Base-by-base conservation (phyloP, 2,888 invertebrate genomes). In the Camponotus fellah region DNA sequence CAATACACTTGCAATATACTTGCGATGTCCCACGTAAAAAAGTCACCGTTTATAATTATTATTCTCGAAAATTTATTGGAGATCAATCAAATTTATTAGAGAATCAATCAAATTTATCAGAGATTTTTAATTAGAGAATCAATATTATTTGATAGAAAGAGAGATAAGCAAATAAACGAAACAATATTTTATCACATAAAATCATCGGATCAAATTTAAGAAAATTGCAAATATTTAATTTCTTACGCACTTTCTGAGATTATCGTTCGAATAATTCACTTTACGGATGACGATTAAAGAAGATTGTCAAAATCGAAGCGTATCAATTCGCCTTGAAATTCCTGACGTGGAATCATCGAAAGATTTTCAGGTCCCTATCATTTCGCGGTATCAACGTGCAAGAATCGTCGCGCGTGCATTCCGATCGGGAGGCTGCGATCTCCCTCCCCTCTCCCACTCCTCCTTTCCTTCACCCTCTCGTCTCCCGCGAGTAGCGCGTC, bases 341-440 rank as follows among this genome's bases (percentile, higher is more conserved):
- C 43, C 14, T 53, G 32, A 32, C 32, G 58, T n/a, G 21, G 32
- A 32, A 10, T 58, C 32, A 37, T 60, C 37, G 71, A 56, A 46
- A 12, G 75, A 43, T 64, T 79, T 71, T 46, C 71, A 43, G 71
- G 21, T 80, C 60, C 46, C 60, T 60, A 26, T 34, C 46, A 62
- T 80, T 71, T 71, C 40, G 46, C 37, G 71, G 37, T 71, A 80
- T 80, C 71, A n/a, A 56, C 14, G 17, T 9, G 53, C 17, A 21
- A 53, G 17, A 71, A 80, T 80, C 60, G 71, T 81, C 53, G 68
- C 69, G 82, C 82, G 83, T 88, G 89, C 87, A 85, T 86, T 87
- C 46, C 71, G 60, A 71, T 79, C 37, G 21, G 71, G 79, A 71
- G 17, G 69, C 87, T 85, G 80, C 82, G 79, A 49, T 49, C 49